These are phyloP conservation scores for Pelecanus crispus DNA, from an alignment of 2,113 vertebrate genomes.

Conservation along the genomic window DNA sequence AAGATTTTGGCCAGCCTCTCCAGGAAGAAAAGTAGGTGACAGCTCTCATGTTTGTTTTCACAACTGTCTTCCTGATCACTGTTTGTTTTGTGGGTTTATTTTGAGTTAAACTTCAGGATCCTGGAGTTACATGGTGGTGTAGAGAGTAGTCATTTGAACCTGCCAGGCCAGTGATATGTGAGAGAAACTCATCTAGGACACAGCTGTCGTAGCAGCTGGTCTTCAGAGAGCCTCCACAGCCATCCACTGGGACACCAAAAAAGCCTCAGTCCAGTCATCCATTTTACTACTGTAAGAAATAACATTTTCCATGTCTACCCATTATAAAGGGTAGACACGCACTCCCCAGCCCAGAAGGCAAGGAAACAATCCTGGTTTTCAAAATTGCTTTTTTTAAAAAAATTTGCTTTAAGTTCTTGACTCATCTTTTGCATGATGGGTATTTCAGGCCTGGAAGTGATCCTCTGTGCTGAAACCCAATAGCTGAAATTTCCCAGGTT, in stretches of 20 bases:
- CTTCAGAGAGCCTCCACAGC: neutral
- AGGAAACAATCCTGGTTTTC: neutral
- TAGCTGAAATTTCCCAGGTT: neutral
- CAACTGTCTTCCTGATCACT: neutral
- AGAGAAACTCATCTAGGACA: neutral
- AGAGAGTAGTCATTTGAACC: neutral
- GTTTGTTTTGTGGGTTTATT: neutral
- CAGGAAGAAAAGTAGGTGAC: neutral
- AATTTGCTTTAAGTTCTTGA: neutral
- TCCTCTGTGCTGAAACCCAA: neutral
- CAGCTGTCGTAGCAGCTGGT: neutral
- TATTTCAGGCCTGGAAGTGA: neutral
- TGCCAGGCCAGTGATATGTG: neutral
- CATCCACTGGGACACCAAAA: neutral
- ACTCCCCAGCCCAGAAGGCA: neutral
- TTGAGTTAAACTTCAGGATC: neutral
- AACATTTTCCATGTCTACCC: neutral
- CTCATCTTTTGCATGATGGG: neutral
- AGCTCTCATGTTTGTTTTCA: neutral
- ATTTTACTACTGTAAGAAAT: neutral
- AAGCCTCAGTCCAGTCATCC: neutral
- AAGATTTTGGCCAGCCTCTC: neutral
- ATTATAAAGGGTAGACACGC: neutral
- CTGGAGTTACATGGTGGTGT: neutral
- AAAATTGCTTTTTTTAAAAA: neutral